These are phyloP conservation scores for Chrysodeixis includens DNA, from an alignment of 2,888 invertebrate genomes.

Conservation along the genomic window DNA sequence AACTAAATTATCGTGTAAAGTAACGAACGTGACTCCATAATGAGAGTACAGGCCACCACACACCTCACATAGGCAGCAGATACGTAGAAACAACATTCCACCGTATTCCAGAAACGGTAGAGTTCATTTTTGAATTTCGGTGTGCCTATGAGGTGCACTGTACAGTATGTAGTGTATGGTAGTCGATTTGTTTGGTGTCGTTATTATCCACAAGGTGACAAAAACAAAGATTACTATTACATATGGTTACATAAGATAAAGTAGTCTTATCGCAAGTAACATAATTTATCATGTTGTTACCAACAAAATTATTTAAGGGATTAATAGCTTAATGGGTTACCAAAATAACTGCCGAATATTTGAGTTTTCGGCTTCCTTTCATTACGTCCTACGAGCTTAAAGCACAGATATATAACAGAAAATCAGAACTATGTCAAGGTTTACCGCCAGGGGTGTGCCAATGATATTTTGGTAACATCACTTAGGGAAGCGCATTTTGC, in stretches of 20 bases:
- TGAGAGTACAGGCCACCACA: constrained; percentile 42
- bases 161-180: constrained; percentile 48
- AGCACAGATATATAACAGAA: neutral
- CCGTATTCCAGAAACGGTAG: neutral
- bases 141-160: neutral
- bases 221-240: constrained; percentile 7
- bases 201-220: constrained; percentile 7
- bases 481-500: neutral
- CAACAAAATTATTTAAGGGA: neutral
- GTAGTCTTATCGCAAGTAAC: neutral
- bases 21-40: constrained; percentile 58
- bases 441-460: neutral
- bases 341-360: neutral
- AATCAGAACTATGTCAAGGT: neutral
- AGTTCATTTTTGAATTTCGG: neutral
- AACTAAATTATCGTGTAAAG: constrained; percentile 57
- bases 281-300: constrained; percentile 1
- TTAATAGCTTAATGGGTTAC: neutral
- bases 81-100: too few relatives aligned
- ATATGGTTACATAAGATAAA: constrained; percentile 6
- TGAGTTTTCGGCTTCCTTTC: neutral
- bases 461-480: neutral
- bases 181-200: constrained; percentile 50
- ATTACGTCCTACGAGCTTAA: neutral
- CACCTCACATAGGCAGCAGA: neutral